Base-by-base conservation (phyloP, 2,797 vertebrate species). In the Danio albolineatus region DNA sequence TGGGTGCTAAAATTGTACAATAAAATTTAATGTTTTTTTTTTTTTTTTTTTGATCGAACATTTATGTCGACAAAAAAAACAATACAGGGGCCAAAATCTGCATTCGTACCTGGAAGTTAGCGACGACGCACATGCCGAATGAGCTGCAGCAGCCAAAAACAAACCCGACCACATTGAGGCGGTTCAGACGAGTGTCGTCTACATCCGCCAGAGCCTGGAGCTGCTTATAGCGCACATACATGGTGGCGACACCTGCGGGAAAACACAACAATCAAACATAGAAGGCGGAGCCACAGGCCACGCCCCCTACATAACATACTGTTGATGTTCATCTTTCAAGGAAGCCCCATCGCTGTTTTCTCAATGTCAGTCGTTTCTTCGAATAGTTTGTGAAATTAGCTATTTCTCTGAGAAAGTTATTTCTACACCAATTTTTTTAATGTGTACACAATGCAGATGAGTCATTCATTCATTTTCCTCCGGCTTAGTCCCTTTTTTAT, bases 151-250 rank as follows among this genome's bases (percentile, higher is more conserved):
- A 54, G 59, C 97, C 97, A 0, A 98, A 89, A 0, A 78, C 39
- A 19, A 98, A 88, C 36, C 95, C 96, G 0, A 84, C 0, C 43
- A 73, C 82, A 84, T 97, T 98, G 61, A 94, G 87, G 28, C n/a
- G 88, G 74, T 87, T 84, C 66, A 95, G 86, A 1, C 4, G 78
- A 4, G 54, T 0, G 53, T 87, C 82, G 2, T 87, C 89, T 0
- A 88, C 85, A 7, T 85, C 89, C 2, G 49, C 91, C 78, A 98
- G 89, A 62, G 91, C 94, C 69, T 93, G 88, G 49, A 98, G 95
- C 91, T 97, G 97, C 79, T 97, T 98, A 83, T 96, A 98, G 6
- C 97, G 94, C 62, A 98, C 94, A 2, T 96, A 98, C 83, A 96
- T 92, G 0, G 96, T 98, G 38, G 94, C 94, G 28, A 95, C 44